Evolutionary conservation across 2,888 invertebrate species (phyloP).

Genomic region (Agonopterix subpropinquella): DNA sequence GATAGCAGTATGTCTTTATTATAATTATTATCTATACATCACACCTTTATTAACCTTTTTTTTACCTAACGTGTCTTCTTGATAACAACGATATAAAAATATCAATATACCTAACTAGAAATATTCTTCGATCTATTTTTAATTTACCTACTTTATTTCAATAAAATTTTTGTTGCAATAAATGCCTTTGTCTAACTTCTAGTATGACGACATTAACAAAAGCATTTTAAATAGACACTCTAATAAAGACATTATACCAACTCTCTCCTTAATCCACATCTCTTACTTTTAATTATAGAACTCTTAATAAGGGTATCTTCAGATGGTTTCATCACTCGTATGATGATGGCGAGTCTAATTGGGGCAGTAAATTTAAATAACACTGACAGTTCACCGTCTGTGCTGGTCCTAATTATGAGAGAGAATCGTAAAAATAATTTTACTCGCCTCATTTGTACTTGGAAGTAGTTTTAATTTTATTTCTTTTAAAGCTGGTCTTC

Average conservation of each 20-base stretch:
- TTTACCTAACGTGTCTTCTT: too few relatives aligned
- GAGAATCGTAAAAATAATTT: slow-evolving; percentile 74
- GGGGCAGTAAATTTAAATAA: slow-evolving; percentile 73
- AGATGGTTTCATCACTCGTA: slow-evolving; percentile 59
- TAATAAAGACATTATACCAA: not conserved
- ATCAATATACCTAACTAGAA: too few relatives aligned
- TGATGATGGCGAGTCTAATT: slow-evolving; percentile 72
- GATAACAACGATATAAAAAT: too few relatives aligned
- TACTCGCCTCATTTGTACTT: slow-evolving; percentile 68
- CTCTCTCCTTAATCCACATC: slow-evolving; percentile 26
- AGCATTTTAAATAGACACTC: too few relatives aligned
- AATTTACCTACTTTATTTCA: too few relatives aligned
- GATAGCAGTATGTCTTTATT: too few relatives aligned
- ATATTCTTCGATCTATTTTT: too few relatives aligned
- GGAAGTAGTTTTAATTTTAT: slow-evolving; percentile 64
- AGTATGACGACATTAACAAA: too few relatives aligned
- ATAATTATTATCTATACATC: too few relatives aligned
- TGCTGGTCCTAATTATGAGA: slow-evolving; percentile 67
- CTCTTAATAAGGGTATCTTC: slow-evolving; percentile 68
- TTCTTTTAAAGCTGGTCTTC: slow-evolving; percentile 32
- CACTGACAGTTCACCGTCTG: slow-evolving; percentile 69
- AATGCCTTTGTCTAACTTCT: too few relatives aligned
- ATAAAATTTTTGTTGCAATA: too few relatives aligned
- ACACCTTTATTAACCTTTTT: too few relatives aligned
- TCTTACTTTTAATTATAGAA: slow-evolving; percentile 71